Percentiles rank a stretch among this genome's conserved stretches.
Evolutionary conservation across 2,888 invertebrate genomes (phyloP).

Genomic region (Mythimna albipuncta): DNA sequence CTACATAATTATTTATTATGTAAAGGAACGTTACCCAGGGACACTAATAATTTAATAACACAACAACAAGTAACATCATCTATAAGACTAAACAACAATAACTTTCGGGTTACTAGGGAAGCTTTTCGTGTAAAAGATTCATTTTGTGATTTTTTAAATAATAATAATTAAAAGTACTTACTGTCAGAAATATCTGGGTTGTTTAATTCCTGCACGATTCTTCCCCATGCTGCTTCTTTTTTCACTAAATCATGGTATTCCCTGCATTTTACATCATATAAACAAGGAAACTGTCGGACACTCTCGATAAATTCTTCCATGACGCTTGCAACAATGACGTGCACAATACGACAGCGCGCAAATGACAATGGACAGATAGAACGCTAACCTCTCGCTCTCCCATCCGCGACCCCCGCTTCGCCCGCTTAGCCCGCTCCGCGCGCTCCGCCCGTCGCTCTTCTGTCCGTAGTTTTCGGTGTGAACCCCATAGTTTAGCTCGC

Average conservation of each 20-base stretch:
- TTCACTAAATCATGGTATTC: constrained; percentile 18
- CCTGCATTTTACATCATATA: constrained; percentile 14
- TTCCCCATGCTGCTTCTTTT: constrained; percentile 20
- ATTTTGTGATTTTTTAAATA: constrained; percentile 9
- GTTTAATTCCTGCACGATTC: constrained; percentile 10
- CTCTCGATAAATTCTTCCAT: constrained; percentile 25
- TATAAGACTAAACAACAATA: constrained; percentile 14
- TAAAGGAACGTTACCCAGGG: constrained; percentile 23
- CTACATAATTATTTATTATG: constrained; percentile 25
- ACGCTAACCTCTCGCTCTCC: no score
- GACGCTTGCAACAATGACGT: constrained; percentile 21
- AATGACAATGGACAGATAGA: constrained; percentile 21
- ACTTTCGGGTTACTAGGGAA: constrained; percentile 8
- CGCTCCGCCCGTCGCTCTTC: no score
- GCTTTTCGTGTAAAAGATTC: background rate
- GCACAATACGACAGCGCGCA: constrained; percentile 18
- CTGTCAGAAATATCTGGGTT: no score
- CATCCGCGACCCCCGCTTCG: no score
- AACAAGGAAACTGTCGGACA: constrained; percentile 17
- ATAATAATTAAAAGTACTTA: no score
- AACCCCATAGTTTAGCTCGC: no score
- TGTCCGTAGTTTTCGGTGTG: no score
- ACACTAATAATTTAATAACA: constrained; percentile 21
- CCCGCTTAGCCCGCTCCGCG: no score
- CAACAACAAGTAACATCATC: constrained; percentile 21